Conservation (phyloP, 2,113 vertebrate genomes). For the Nothocercus nigrocapillus region DNA sequence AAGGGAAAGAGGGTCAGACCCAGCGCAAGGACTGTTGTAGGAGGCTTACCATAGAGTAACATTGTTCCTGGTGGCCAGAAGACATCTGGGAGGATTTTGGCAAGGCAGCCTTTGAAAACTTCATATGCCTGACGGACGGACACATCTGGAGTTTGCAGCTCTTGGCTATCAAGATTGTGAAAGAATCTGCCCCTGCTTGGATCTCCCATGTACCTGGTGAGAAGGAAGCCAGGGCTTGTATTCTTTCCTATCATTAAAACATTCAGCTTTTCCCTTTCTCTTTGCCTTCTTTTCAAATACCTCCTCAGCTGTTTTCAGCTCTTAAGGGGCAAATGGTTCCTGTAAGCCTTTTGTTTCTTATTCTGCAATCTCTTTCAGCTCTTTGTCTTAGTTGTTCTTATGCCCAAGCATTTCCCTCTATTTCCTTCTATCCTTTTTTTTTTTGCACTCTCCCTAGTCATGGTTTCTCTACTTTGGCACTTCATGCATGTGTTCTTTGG, state of each 20-base stretch:
- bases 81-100: neutral
- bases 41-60: neutral
- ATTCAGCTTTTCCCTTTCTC: neutral
- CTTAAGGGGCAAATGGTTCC: neutral
- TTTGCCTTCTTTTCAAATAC: neutral
- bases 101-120: neutral
- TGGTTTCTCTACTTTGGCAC: neutral
- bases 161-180: neutral
- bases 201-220: neutral
- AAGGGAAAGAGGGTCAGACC: neutral
- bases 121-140: neutral
- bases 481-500: neutral
- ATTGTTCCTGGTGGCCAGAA: neutral
- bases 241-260: fast-evolving
- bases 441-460: neutral
- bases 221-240: neutral
- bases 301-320: neutral
- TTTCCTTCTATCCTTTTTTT: neutral
- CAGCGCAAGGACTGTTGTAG: fast-evolving
- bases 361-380: neutral
- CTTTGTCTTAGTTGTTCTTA: neutral
- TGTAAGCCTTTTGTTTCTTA: neutral
- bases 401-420: neutral
- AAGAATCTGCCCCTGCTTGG: neutral
- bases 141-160: neutral